These are phyloP conservation scores for Dryomyza anilis DNA, from an alignment of 2,888 invertebrate species.

Conservation along the genomic window DNA sequence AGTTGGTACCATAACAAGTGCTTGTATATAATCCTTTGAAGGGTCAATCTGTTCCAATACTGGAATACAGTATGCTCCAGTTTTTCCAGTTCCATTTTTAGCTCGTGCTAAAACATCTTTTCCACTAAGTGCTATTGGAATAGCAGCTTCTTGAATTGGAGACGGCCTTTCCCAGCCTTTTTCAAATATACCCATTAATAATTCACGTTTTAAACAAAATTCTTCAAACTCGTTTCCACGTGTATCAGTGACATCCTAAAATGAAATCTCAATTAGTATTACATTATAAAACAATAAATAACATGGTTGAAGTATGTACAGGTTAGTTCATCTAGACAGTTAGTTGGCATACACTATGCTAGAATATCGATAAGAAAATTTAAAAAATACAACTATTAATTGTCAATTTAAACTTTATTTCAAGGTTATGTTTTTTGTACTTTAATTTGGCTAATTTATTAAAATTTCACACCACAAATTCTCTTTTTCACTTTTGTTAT, in stretches of 20 bases:
- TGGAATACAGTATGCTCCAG: constrained; percentile 99
- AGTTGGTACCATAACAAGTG: constrained; percentile 97
- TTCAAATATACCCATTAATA: constrained; percentile 99
- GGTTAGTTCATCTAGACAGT: too few species aligned
- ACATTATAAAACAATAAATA: too few species aligned
- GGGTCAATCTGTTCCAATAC: constrained; percentile 94
- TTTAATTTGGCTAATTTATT: too few species aligned
- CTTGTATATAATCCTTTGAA: constrained; percentile 92
- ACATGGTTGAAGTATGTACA: too few species aligned
- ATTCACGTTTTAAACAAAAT: constrained; percentile 95
- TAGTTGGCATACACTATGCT: too few species aligned
- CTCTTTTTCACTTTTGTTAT: too few species aligned
- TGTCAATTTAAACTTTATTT: too few species aligned
- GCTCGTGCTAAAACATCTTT: constrained; percentile 98
- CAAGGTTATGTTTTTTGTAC: too few species aligned
- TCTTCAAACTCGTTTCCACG: constrained; percentile 99
- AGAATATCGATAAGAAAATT: too few species aligned
- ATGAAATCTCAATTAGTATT: constrained; percentile 15
- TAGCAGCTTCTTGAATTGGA: constrained; percentile 99
- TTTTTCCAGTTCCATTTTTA: constrained; percentile 99
- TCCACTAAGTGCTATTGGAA: constrained; percentile 96
- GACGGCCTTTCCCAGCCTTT: constrained; percentile 99
- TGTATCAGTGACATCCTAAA: constrained; percentile 97
- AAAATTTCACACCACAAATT: too few species aligned
- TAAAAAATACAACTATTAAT: too few species aligned